Base-by-base conservation (phyloP, 1,140 invertebrate genomes). In the Drosophila nebulosa region DNA sequence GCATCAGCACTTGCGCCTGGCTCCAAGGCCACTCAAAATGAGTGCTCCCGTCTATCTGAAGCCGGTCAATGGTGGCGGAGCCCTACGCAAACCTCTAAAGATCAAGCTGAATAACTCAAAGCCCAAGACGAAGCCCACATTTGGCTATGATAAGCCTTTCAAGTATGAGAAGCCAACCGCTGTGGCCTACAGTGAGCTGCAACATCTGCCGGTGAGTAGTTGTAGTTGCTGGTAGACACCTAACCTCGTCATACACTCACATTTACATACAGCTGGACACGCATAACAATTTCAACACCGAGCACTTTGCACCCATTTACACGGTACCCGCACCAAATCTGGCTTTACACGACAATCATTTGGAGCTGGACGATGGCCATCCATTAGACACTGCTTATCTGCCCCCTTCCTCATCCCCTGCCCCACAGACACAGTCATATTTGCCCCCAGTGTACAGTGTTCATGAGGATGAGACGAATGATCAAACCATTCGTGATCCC, bases 261-360 rank as follows among this genome's bases (percentile, higher is more conserved):
- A 39, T 69, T 60, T 18, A 56, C 36, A 57, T 77, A 66, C 84
- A 91, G 89, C 75, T 89, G 71, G 78, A 90, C 32, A 76, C 76
- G 59, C 74, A 91, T 58, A 73, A 75, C 58, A 77, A 74, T 51
- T 85, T 85, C 71, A 90, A 91, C 64, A 83, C 79, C 27, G 84
- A 90, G 59, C 84, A 89, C 74, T 91, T 90, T 79, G 95, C 95
- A 83, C 95, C 95, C 1, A 96, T 96, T 84, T 95, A 96, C 89
- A 96, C 95, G 2, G 96, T 96, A 64, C 95, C 96, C 79, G 96
- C 96, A 6, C 96, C 96, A 6, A 96, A 96, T 91, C 67, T 90
- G 42, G 69, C 68, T 36, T 22, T 75, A 56, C 71, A 86, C 59
- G 66, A 79, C 58, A 90, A 83, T 85, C 85, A 90, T 62, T 42